Conservation (phyloP, 1,140 invertebrate species). For the Eueides isabella region DNA sequence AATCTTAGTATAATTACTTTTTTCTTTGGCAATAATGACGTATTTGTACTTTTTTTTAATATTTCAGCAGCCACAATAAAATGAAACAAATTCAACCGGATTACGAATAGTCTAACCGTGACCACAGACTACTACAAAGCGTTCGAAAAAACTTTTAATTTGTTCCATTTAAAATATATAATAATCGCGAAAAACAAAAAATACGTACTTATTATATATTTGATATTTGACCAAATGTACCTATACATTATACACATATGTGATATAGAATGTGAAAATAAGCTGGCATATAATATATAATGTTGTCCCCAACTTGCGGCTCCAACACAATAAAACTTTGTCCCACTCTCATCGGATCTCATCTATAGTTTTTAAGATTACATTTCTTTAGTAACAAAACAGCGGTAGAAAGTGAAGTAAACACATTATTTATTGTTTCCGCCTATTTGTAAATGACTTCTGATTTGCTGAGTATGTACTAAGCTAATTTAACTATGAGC, state of each 20-base stretch:
- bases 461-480: background rate
- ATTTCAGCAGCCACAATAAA: no score
- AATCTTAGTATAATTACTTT: no score
- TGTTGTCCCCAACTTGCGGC: conserved; percentile 6
- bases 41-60: no score
- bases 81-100: no score
- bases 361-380: conserved; percentile 19
- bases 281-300: background rate
- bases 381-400: conserved; percentile 1
- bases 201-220: no score
- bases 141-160: no score
- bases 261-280: background rate
- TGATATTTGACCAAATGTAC: background rate
- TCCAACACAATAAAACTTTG: conserved; percentile 24
- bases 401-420: conserved; percentile 5
- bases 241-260: background rate
- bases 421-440: background rate
- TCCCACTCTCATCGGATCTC: conserved; percentile 5
- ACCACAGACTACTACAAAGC: no score
- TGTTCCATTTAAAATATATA: no score
- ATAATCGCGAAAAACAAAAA: no score
- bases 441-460: background rate
- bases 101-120: no score
- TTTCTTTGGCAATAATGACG: no score
- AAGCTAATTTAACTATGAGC: no score